Conservation (phyloP, 1,140 invertebrate genomes). For the Pachypeltis micranthus region DNA sequence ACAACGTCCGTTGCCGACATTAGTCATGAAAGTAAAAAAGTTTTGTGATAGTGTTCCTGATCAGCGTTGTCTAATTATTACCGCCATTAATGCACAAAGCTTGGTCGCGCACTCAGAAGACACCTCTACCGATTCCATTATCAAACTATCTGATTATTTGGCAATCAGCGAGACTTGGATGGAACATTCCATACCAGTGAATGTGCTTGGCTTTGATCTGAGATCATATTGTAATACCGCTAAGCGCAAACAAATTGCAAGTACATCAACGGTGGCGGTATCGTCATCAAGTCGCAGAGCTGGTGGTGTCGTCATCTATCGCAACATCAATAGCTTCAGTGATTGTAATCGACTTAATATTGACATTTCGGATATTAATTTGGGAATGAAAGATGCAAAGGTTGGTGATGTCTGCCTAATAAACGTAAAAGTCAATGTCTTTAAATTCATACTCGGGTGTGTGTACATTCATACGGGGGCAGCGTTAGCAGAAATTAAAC, state of each 20-base stretch:
- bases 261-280: neutral
- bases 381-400: neutral
- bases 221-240: neutral
- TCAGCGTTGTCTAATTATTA: neutral
- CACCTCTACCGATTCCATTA: neutral
- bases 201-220: too few relatives aligned
- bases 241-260: neutral
- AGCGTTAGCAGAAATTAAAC: neutral
- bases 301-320: neutral
- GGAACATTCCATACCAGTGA: too few relatives aligned
- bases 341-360: neutral
- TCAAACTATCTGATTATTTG: neutral
- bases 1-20: neutral
- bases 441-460: neutral
- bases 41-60: neutral
- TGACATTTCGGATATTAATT: neutral
- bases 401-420: neutral
- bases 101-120: neutral
- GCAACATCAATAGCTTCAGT: neutral
- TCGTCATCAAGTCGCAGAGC: neutral
- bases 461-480: neutral
- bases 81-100: neutral
- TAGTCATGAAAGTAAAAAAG: neutral
- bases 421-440: neutral
- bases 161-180: neutral